These are phyloP conservation scores for Polypterus senegalus DNA, from an alignment of 2,113 vertebrate species.

Conservation along the genomic window DNA sequence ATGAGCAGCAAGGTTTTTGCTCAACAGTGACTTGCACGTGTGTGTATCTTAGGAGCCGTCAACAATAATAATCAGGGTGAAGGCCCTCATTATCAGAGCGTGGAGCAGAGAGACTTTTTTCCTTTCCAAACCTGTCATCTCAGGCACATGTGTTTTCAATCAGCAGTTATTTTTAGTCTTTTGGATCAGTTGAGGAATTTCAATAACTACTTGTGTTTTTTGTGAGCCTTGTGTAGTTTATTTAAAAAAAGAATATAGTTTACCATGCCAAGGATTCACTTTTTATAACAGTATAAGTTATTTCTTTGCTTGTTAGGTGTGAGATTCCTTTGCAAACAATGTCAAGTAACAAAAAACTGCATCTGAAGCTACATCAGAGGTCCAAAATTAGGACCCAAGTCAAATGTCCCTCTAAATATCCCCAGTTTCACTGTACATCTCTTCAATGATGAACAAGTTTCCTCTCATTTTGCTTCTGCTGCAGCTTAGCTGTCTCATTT, in stretches of 20 bases:
- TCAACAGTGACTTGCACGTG: not conserved
- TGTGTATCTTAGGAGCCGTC: constrained; percentile 41
- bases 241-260: constrained; percentile 20
- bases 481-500: no score
- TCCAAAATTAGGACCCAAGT: no score
- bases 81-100: constrained; percentile 54
- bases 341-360: no score
- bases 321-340: no score
- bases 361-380: no score
- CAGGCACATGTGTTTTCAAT: constrained; percentile 52
- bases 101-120: constrained; percentile 46
- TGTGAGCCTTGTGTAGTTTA: constrained; percentile 19
- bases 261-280: not conserved
- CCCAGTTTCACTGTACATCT: no score
- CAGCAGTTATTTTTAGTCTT: constrained; percentile 56
- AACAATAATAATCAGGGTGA: constrained; percentile 55
- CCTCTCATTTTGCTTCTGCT: no score
- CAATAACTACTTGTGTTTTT: constrained; percentile 35
- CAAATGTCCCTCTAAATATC: no score
- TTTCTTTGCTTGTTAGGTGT: no score
- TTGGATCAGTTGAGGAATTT: constrained; percentile 33
- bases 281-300: constrained; percentile 4
- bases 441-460: no score
- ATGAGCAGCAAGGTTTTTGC: no score
- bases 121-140: constrained; percentile 23